Conservation (phyloP, 2,797 vertebrate species). For the Masticophis lateralis region DNA sequence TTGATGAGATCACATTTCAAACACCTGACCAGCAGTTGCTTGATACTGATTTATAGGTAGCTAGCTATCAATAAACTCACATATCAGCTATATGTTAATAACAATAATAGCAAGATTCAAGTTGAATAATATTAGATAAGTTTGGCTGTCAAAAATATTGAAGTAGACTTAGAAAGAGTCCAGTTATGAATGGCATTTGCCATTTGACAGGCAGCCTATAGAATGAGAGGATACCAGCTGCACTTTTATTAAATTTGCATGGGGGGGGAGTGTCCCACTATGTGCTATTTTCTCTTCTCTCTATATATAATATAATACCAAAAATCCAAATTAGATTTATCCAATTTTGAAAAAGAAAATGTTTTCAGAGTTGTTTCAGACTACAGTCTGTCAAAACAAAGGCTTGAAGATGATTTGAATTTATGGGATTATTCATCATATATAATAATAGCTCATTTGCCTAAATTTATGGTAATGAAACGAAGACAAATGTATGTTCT, state of each 20-base stretch:
- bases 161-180: background rate
- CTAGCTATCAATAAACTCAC: background rate
- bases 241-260: background rate
- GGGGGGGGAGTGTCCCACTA: background rate
- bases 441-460: background rate
- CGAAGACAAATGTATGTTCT: background rate
- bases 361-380: background rate
- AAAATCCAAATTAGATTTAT: background rate
- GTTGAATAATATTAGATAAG: background rate
- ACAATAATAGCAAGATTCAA: background rate
- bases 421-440: background rate
- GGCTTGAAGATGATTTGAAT: background rate
- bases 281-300: background rate
- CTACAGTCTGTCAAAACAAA: background rate
- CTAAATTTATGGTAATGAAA: background rate
- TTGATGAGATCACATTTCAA: background rate
- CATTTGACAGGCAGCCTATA: background rate
- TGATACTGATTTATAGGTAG: background rate
- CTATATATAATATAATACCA: background rate
- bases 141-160: background rate
- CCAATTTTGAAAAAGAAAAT: background rate
- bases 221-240: background rate
- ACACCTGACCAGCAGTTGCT: background rate
- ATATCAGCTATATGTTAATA: background rate
- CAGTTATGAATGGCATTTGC: background rate